phyloP scores from a whole-genome alignment of 2,888 invertebrate genomes.

The Xylophagus ater region DNA sequence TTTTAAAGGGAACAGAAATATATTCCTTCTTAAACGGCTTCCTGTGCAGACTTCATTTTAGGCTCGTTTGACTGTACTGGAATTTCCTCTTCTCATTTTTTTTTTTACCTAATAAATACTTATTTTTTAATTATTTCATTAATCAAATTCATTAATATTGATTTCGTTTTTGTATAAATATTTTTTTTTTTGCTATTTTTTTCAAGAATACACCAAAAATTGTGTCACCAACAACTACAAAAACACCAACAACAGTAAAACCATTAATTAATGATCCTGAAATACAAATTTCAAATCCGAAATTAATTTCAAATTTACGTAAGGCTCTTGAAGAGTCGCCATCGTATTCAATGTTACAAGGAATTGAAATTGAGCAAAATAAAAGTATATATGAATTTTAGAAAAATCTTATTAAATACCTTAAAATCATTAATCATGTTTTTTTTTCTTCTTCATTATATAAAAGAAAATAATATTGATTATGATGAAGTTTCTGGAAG shows the following conservation, averaged over 20 bases:
- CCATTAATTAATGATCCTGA: constrained; percentile 4
- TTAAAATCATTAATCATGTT: constrained; percentile 3
- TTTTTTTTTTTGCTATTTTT: too few relatives aligned
- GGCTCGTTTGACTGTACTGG: too few relatives aligned
- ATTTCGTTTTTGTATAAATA: too few relatives aligned
- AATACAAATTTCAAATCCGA: constrained; percentile 16
- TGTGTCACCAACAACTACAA: constrained; percentile 11
- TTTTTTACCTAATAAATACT: too few relatives aligned
- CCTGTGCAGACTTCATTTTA: too few relatives aligned
- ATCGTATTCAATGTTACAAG: constrained; percentile 32
- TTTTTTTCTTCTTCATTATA: constrained; percentile 16
- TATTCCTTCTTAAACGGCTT: too few relatives aligned
- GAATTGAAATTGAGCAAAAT: constrained; percentile 26
- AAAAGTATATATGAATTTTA: constrained; percentile 18
- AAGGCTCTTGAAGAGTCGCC: constrained; percentile 32
- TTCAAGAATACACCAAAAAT: too few relatives aligned
- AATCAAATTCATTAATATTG: too few relatives aligned
- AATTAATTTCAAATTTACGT: constrained; percentile 21
- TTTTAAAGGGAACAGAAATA: too few relatives aligned
- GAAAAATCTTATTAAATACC: background rate
- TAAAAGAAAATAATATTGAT: constrained; percentile 38
- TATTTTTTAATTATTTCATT: too few relatives aligned
- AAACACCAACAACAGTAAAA: constrained; percentile 24
- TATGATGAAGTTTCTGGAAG: constrained; percentile 60
- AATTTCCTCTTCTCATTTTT: too few relatives aligned